Percentiles rank a stretch among this genome's conserved stretches.
Evolutionary conservation across 2,113 vertebrate species (phyloP).

Genomic region (Aythya baeri): DNA sequence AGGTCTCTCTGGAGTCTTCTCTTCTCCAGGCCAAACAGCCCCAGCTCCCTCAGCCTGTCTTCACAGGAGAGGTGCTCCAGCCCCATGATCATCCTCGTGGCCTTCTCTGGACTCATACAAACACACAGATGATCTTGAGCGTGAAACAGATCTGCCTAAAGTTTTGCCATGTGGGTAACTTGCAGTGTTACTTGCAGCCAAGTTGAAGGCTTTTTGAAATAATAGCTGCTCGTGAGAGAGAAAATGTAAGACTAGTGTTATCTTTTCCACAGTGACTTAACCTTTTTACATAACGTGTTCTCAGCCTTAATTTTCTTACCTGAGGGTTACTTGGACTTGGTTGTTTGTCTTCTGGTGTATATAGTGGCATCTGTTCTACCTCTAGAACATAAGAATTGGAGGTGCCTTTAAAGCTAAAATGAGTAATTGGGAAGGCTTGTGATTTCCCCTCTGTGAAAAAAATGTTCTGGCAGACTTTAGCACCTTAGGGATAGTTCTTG

Average conservation of each 20-base stretch:
- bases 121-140: background rate
- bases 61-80: background rate
- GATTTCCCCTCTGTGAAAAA: background rate
- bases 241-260: background rate
- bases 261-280: background rate
- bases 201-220: background rate
- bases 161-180: background rate
- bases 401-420: slow-evolving; percentile 34
- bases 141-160: background rate
- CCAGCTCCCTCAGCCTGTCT: background rate
- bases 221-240: background rate
- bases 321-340: background rate
- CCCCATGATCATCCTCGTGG: background rate
- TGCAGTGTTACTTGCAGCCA: background rate
- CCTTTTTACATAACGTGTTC: background rate
- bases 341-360: background rate
- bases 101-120: background rate
- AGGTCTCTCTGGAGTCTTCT: background rate
- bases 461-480: background rate
- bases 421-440: background rate
- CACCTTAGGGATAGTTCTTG: slow-evolving; percentile 37
- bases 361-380: background rate
- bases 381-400: background rate
- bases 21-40: background rate
- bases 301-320: background rate